Percentiles rank a stretch among this genome's conserved stretches.
phyloP scores from a whole-genome alignment of 2,797 vertebrate species.

The Parambassis ranga region DNA sequence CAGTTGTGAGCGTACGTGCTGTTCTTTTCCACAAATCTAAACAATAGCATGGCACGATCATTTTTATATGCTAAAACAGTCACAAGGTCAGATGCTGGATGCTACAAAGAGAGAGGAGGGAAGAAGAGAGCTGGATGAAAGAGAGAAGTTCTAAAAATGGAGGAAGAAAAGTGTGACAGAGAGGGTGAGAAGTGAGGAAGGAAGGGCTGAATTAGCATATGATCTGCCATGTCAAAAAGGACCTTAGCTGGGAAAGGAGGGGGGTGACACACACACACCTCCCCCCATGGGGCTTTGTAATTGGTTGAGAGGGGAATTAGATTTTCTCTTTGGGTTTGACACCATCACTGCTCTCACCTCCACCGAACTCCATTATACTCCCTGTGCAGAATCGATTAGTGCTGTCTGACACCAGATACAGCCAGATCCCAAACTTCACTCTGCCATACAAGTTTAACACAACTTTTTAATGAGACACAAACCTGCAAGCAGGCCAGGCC shows the following conservation, averaged over 20 bases:
- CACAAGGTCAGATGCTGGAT: not conserved
- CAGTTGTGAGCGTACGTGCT: not conserved
- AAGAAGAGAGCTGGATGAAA: not conserved
- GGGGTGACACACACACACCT: not conserved
- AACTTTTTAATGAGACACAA: conserved; percentile 64
- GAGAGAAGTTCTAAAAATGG: not conserved
- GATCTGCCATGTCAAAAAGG: conserved; percentile 22
- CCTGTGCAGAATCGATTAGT: conserved; percentile 68
- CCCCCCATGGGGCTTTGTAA: conserved; percentile 51
- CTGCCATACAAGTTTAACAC: conserved; percentile 20
- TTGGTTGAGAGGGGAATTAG: conserved; percentile 55
- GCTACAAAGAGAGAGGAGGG: not conserved
- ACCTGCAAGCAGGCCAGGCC: not conserved
- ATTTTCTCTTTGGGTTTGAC: conserved; percentile 40
- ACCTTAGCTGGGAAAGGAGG: conserved; percentile 17
- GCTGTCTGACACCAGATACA: conserved; percentile 46
- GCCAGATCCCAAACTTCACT: conserved; percentile 27
- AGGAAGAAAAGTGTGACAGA: not conserved
- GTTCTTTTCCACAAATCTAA: not conserved
- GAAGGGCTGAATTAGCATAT: conserved; percentile 9
- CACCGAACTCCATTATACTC: conserved; percentile 65
- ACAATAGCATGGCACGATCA: not conserved
- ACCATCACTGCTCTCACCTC: conserved; percentile 39
- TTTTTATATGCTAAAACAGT: not conserved
- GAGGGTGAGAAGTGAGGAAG: not conserved